These are phyloP conservation scores for Stegophylla sp. DNA, from an alignment of 2,888 invertebrate genomes.

Conservation along the genomic window DNA sequence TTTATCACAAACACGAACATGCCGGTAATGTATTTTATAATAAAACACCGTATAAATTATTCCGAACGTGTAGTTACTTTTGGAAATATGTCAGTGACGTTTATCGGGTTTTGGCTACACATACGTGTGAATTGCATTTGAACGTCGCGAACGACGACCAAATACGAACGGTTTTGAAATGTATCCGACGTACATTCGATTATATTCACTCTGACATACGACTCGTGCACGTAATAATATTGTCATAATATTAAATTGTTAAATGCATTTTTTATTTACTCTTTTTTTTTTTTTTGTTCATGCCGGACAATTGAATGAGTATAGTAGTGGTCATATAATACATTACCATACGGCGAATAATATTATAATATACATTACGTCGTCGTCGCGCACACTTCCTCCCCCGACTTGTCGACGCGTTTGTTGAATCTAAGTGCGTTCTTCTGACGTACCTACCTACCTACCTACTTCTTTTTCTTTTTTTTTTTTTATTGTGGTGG, in stretches of 20 bases:
- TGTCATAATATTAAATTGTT: no score
- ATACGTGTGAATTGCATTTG: neutral
- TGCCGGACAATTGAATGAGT: neutral
- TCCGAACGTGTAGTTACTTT: neutral
- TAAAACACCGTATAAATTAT: constrained; percentile 2
- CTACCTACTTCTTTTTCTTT: neutral
- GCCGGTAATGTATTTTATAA: neutral
- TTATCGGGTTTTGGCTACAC: neutral
- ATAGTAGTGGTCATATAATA: neutral
- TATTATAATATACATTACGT: neutral
- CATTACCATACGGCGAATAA: no score
- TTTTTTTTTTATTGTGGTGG: constrained; percentile 2
- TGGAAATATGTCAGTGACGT: neutral
- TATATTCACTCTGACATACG: neutral
- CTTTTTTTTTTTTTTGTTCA: neutral
- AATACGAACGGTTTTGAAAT: neutral
- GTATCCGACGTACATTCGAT: neutral
- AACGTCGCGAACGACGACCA: no score
- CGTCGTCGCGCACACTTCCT: no score
- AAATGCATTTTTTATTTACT: neutral
- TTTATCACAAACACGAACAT: neutral
- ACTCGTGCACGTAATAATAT: no score
- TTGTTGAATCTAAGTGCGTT: constrained; percentile 27
- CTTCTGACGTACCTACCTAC: no score
- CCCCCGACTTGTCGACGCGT: neutral